Evolutionary conservation across 2,888 invertebrate species (phyloP), one percentile per base, ranked within the genome.

Genomic region (Labia minor): DNA sequence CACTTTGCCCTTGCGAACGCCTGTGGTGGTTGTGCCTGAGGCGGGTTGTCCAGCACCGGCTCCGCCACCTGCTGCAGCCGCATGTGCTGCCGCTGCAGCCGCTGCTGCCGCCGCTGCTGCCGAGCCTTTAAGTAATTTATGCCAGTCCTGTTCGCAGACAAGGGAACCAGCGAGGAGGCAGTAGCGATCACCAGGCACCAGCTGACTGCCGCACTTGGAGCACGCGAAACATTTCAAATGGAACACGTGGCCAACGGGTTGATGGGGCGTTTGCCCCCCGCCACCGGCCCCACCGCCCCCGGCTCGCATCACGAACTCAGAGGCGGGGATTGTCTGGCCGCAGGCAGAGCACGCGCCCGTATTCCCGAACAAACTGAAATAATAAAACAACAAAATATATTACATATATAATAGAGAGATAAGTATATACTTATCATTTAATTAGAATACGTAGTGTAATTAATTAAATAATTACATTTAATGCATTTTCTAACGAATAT

Each of bases 141-240:
- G 91, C 88, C 92, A 95, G 82, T 95, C 95, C 80, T 93, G 90
- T 81, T 95, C 95, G 83, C 95, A 95, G 71, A 95, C 89, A 76
- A 94, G 84, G 76, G 88, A 88, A 72, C 94, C 95, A 76, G 91
- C 89, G 74, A 95, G 82, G 83, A 95, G 86, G 80, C 92, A 91
- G 82, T 92, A 95, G 82, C 92, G 87, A 85, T 95, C 95, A 74
- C 95, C 95, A 74, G 92, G 88, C 79, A 89, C 86, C 75, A 95
- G 87, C 79, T 88, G 90, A 75, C 87, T 85, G 74, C 90, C 88
- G 80, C 95, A 95, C 80, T 94, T 93, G 80, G 90, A 92, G 84
- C 95, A 95, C 74, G 89, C 87, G 83, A 95, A 95, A 82, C 95
- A 95, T 82, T 93, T 93, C 81, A 94, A 85, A 84, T 95, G 95